A percentile compares a stretch with the other conserved stretches of the same genome.
These are phyloP conservation scores for Vimba vimba DNA, from an alignment of 2,113 vertebrate species.

Conservation along the genomic window DNA sequence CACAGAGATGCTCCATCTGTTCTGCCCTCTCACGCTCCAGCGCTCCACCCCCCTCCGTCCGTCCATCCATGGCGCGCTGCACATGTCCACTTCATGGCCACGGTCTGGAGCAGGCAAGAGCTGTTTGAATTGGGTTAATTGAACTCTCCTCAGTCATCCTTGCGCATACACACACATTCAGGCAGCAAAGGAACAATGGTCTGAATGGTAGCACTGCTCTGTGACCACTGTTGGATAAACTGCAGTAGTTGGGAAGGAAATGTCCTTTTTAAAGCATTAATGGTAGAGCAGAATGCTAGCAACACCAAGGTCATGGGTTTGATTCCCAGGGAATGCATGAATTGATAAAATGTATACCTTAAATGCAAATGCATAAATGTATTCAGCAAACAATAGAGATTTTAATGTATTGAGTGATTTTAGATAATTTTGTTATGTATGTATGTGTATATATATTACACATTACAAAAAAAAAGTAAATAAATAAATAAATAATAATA, in stretches of 20 bases:
- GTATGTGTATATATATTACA: too few relatives aligned
- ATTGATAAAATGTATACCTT: too few relatives aligned
- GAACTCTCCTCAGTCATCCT: conserved; percentile 3
- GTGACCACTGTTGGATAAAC: not conserved
- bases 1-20: conserved; percentile 54
- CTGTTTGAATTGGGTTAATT: conserved; percentile 37
- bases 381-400: too few relatives aligned
- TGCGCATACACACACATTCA: not conserved
- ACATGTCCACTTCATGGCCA: conserved; percentile 37
- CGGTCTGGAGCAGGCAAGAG: not conserved
- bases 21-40: conserved; percentile 16
- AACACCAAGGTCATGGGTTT: not conserved
- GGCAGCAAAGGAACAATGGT: not conserved
- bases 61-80: conserved; percentile 31
- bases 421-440: too few relatives aligned
- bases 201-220: not conserved
- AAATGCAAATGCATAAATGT: too few relatives aligned
- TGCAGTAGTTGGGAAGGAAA: not conserved
- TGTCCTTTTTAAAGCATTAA: not conserved
- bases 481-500: too few relatives aligned
- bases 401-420: too few relatives aligned
- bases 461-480: too few relatives aligned
- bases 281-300: not conserved
- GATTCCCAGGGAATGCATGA: not conserved
- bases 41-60: conserved; percentile 24